A percentile compares a stretch with the other conserved stretches of the same genome.
phyloP scores from a whole-genome alignment of 1,140 invertebrate genomes.

The Papilio machaon region DNA sequence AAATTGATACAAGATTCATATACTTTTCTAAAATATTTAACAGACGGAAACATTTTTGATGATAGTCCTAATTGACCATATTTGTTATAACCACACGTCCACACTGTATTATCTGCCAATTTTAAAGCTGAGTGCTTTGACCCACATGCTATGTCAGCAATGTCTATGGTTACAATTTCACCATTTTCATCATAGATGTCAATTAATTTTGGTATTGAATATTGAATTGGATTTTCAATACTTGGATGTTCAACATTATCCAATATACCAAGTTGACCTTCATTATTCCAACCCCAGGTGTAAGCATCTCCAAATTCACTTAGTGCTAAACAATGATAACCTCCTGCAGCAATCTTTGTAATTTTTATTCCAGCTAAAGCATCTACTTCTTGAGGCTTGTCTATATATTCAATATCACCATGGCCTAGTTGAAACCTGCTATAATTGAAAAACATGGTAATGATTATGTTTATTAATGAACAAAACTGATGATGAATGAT shows the following conservation, averaged over 20 bases:
- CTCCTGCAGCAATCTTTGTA: conserved; percentile 87
- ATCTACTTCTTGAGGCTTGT: conserved; percentile 85
- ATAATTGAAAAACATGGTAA: conserved; percentile 42
- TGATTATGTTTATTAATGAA: background rate
- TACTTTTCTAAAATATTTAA: conserved; percentile 61
- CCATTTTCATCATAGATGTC: conserved; percentile 81
- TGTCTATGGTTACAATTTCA: conserved; percentile 70
- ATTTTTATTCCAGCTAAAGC: conserved; percentile 88
- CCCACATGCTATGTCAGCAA: conserved; percentile 86
- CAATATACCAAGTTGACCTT: conserved; percentile 88
- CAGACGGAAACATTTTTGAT: conserved; percentile 46
- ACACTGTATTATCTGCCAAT: conserved; percentile 84
- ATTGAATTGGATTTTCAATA: conserved; percentile 48
- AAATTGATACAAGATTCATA: conserved; percentile 31
- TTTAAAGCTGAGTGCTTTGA: conserved; percentile 85
- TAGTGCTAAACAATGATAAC: conserved; percentile 92
- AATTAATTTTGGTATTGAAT: conserved; percentile 81
- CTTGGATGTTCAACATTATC: conserved; percentile 53
- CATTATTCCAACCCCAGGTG: conserved; percentile 95
- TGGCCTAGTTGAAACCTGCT: conserved; percentile 94
- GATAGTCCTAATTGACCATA: conserved; percentile 87
- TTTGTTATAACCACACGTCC: conserved; percentile 88
- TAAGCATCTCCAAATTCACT: conserved; percentile 91
- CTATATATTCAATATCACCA: conserved; percentile 85
- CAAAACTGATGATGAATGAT: background rate